Evolutionary conservation across 2,113 vertebrate species (phyloP), one percentile per base, ranked within the genome.

Genomic region (Lethenteron reissneri): DNA sequence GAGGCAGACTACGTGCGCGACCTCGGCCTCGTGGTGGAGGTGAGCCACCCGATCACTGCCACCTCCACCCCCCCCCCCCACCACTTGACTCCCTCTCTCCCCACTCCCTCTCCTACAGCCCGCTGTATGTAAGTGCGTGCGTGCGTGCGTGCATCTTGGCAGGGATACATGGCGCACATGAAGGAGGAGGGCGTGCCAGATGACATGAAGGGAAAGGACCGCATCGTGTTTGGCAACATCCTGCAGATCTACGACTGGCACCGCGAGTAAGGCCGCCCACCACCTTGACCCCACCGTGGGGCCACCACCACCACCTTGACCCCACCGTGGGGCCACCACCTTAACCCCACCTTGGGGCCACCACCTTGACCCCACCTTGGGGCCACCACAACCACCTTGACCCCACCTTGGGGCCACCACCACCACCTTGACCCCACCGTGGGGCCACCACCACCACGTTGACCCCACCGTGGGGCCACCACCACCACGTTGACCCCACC

Each of bases 241-340:
- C 90, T 95, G 76, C 92, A 97, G 82, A 92, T 97, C 77, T 97
- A 90, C 69, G 92, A 97, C 81, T 97, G 92, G 92, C 92, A 97
- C 77, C 84, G 87, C 78, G 92, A 96, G 92, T 97, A 77, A 83
- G 84, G 78, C 56, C 73, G 11, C 41, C 41, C 41, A 41, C 41
- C 41, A 41, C 41, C 41, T 41, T 41, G 25, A 41, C 25, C 25
- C 25, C 25, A 41, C 25, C 25, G 25, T 41, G 25, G 25, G 25
- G 25, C 25, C 25, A 41, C 25, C 25, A 41, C 25, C 25, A 41
- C 25, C 25, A 41, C 25, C 25, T 41, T 41, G 25, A 41, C 25
- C 25, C 25, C 25, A 41, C 25, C 5, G 25, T 41, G 25, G 25
- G 25, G 25, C 25, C 25, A 21, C 21, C 21, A 21, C 21, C 21